Evolutionary conservation across 1,140 invertebrate species (phyloP).

Genomic region (Coptotermes formosanus): DNA sequence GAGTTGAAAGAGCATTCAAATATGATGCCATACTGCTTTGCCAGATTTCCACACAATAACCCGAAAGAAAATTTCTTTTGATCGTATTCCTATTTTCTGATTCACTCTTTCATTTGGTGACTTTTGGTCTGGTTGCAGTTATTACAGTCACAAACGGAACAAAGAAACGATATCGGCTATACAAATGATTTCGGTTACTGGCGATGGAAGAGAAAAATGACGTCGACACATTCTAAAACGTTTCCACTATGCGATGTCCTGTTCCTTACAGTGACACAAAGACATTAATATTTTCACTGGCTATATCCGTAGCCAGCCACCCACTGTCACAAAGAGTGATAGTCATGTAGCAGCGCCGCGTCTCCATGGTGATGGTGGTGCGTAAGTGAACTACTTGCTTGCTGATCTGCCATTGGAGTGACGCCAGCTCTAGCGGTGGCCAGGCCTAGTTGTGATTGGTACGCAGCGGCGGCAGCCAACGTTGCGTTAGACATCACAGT

Average conservation of each 20-base stretch:
- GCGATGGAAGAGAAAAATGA: background rate
- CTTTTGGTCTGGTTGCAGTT: no score
- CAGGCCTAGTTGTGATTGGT: slow-evolving; percentile 38
- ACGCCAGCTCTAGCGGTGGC: slow-evolving; percentile 8
- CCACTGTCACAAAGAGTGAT: slow-evolving; percentile 45
- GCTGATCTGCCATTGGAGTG: slow-evolving; percentile 16
- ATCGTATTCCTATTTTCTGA: no score
- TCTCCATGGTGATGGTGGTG: slow-evolving; percentile 35
- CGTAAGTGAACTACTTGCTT: slow-evolving; percentile 22
- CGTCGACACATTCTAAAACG: no score
- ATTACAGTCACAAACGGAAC: no score
- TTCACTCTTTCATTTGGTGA: no score
- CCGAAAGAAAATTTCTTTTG: no score
- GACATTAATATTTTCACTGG: slow-evolving; percentile 31
- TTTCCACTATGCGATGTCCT: background rate
- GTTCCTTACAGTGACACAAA: background rate
- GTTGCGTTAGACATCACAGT: slow-evolving; percentile 39
- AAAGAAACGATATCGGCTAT: background rate
- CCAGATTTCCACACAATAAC: no score
- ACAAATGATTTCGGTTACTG: background rate
- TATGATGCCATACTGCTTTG: no score
- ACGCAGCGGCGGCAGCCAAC: slow-evolving; percentile 39
- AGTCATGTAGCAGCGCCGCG: slow-evolving; percentile 41
- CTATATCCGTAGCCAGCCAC: slow-evolving; percentile 41
- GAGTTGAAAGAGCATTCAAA: no score